Evolutionary conservation across 2,797 vertebrate species (phyloP), one percentile per base, ranked within the genome.

Genomic region (Spondyliosoma cantharus): DNA sequence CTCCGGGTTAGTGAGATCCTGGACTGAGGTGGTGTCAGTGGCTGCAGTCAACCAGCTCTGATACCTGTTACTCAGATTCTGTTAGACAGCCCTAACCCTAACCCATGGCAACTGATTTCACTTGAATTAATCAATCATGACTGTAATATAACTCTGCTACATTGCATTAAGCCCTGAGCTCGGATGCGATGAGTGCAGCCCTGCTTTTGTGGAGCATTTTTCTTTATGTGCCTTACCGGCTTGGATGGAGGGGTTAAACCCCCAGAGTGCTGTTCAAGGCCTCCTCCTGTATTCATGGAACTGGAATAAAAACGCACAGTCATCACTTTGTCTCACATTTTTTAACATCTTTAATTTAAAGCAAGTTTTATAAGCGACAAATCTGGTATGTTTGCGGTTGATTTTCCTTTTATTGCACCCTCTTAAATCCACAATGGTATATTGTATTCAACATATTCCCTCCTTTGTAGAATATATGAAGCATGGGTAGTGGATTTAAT

Each of bases 401-500:
- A 13, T 53, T 25, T 27, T 64, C n/a, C 11, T 64, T 61, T 76
- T 48, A 62, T 20, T 68, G 50, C 45, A 37, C 6, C 24, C 19
- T 20, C 43, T 32, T 68, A 64, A 63, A 80, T 63, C 27, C 53
- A 56, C 50, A 17, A 49, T 54, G 32, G 5, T 62, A 16, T 24
- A 52, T 13, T 53, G 25, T 29, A 43, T 29, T 66, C 19, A 49
- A 20, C 0, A 25, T 11, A 19, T 43, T 9, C 3, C 20, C n/a
- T 11, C 25, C 5, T 68, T 64, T 73, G 32, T n/a, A 27, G 52
- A 54, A 37, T 37, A 37, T 37, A 11, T 37, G 37, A 37, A 37
- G 37, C 37, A 11, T 11, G 37, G 37, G 37, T 37, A 37, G 37
- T 37, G 9, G 8, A 37, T 37, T 37, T 37, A 37, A 37, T 37